phyloP scores from a whole-genome alignment of 92 coral and sea anemone genomes.

The Paramuricea clavata region DNA sequence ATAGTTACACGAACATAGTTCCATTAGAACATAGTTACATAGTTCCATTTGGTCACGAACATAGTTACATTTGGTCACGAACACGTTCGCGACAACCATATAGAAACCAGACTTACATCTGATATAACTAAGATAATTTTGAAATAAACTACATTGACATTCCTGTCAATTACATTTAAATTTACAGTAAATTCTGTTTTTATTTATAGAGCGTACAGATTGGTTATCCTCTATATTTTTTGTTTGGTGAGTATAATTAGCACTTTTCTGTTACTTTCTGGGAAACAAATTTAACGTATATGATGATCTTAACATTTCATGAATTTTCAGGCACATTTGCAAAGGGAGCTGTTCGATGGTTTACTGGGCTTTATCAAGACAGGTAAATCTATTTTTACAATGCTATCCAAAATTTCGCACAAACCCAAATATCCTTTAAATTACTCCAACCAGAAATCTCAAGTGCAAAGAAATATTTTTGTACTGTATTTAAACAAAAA shows the following conservation, averaged over 20 bases:
- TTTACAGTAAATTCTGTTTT: neutral
- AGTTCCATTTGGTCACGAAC: too few species aligned
- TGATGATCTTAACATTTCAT: neutral
- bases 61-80: too few species aligned
- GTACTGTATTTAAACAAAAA: too few species aligned
- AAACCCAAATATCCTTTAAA: too few species aligned
- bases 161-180: neutral
- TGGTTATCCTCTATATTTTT: conserved; percentile 81
- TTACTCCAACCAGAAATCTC: too few species aligned
- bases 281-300: neutral
- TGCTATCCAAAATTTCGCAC: neutral
- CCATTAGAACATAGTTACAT: too few species aligned
- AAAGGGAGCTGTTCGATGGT: neutral
- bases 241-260: conserved; percentile 76
- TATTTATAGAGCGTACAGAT: conserved; percentile 76
- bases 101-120: too few species aligned
- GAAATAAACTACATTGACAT: neutral
- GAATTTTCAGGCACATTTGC: conserved; percentile 22
- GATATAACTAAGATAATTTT: too few species aligned
- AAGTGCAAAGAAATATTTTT: too few species aligned
- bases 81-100: too few species aligned
- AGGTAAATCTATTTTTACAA: conserved; percentile 13
- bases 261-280: neutral
- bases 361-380: conserved; percentile 31
- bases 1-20: too few species aligned